phyloP scores from a whole-genome alignment of 2,797 vertebrate species.

The Otolemur crassicaudatus region DNA sequence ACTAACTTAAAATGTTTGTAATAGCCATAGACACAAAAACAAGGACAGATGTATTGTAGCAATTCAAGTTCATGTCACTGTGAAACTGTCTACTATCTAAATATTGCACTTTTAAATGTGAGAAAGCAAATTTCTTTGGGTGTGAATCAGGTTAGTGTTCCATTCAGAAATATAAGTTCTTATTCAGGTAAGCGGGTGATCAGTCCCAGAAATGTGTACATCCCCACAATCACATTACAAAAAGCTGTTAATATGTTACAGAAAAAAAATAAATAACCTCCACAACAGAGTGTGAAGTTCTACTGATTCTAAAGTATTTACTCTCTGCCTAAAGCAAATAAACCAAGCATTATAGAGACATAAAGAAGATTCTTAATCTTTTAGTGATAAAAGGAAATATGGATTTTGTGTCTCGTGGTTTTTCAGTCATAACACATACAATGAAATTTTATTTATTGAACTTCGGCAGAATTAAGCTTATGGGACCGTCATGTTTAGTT shows the following conservation, averaged over 20 bases:
- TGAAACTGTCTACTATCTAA: neutral
- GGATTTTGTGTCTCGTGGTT: neutral
- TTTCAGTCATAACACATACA: neutral
- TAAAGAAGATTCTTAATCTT: conserved; percentile 13
- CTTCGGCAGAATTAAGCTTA: neutral
- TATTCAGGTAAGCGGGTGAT: neutral
- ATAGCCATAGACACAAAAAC: neutral
- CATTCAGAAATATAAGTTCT: neutral
- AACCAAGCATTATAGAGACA: neutral
- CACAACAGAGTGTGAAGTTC: neutral
- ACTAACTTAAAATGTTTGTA: conserved; percentile 41
- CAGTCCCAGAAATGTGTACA: neutral
- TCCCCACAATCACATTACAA: neutral
- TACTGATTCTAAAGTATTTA: neutral
- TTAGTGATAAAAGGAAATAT: neutral
- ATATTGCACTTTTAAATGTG: neutral
- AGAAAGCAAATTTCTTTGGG: conserved; percentile 24
- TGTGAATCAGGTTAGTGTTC: neutral
- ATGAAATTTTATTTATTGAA: conserved; percentile 1
- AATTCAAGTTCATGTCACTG: neutral
- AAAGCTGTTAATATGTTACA: neutral
- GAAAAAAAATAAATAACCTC: neutral
- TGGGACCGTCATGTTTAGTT: neutral
- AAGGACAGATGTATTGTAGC: rapidly evolving
- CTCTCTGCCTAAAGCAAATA: neutral